Base-by-base conservation (phyloP, 1,140 invertebrate species). In the Phortica variegata region DNA sequence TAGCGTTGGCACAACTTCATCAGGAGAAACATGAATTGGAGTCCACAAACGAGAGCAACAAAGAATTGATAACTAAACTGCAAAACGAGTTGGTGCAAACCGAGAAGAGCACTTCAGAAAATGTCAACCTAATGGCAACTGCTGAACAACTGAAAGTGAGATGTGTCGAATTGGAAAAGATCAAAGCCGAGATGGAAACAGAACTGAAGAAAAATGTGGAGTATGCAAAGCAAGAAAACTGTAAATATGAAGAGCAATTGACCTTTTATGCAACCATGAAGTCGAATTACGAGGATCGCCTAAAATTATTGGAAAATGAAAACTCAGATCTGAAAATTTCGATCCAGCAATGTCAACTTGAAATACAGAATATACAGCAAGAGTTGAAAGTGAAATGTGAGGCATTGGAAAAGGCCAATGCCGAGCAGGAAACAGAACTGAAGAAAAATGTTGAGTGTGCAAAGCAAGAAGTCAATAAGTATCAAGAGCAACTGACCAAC, bases 251-350 rank as follows among this genome's bases (percentile, higher is more conserved):
- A 10, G 26, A 51, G 15, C 42, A 47, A 38, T 29, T 16, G 17
- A 6, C 12, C 34, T 16, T 42, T 16, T 13, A 10, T 56, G 2
- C 20, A 56, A 5, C 16, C 42, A 6, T 66, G 0, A 41, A 56
- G 46, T 42, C 49, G 12, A 34, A 43, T 0, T 51, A 53, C 21
- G 44, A 41, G 3, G 47, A 47, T 1, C 52, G 49, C 20, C 37
- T 49, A 15, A 50, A 61, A 34, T 20, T 55, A 9, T 43, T 60
- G 2, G 19, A 54, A n/a, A n/a, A n/a, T n/a, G n/a, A n/a, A n/a
- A n/a, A n/a, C n/a, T n/a, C n/a, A n/a, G n/a, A n/a, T n/a, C n/a
- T n/a, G n/a, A n/a, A n/a, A n/a, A n/a, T n/a, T n/a, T n/a, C n/a
- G n/a, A n/a, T n/a, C n/a, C n/a, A n/a, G n/a, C n/a, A n/a, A n/a